A percentile compares a stretch with the other conserved stretches of the same genome.
phyloP scores from a whole-genome alignment of 2,888 invertebrate species.

The Lepidochrysops patricia region DNA sequence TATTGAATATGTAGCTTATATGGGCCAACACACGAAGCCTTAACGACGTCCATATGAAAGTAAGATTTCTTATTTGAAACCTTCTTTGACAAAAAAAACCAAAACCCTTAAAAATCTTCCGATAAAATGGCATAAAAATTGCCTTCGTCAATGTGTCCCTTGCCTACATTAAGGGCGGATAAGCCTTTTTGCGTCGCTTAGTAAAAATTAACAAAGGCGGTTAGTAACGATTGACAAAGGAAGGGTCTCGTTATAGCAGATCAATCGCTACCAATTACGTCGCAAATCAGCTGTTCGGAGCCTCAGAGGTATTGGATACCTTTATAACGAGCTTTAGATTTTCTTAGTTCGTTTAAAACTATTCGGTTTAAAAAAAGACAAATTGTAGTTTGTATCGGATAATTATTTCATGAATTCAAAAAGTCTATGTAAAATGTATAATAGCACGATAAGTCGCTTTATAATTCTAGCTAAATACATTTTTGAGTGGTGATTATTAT shows the following conservation, averaged over 20 bases:
- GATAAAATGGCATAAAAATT: background rate
- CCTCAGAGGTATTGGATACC: background rate
- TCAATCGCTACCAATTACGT: background rate
- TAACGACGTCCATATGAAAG: too few relatives aligned
- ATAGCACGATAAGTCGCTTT: too few relatives aligned
- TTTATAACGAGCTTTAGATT: background rate
- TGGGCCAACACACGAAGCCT: too few relatives aligned
- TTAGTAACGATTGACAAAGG: constrained; percentile 4
- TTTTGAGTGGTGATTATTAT: too few relatives aligned
- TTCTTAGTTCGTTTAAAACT: background rate
- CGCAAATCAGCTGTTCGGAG: background rate
- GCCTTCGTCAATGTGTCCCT: background rate
- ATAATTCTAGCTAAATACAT: too few relatives aligned
- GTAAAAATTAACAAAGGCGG: constrained; percentile 2
- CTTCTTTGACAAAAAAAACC: background rate
- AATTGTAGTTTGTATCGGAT: too few relatives aligned
- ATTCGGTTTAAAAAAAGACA: too few relatives aligned
- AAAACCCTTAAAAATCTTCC: background rate
- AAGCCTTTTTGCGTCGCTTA: background rate
- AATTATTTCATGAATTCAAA: too few relatives aligned
- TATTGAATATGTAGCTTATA: too few relatives aligned
- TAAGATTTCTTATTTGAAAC: background rate
- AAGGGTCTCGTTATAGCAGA: background rate
- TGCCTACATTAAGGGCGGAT: background rate
- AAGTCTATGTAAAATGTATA: too few relatives aligned